Conservation (phyloP, 2,113 vertebrate species). For the Lepisosteus osseus region DNA sequence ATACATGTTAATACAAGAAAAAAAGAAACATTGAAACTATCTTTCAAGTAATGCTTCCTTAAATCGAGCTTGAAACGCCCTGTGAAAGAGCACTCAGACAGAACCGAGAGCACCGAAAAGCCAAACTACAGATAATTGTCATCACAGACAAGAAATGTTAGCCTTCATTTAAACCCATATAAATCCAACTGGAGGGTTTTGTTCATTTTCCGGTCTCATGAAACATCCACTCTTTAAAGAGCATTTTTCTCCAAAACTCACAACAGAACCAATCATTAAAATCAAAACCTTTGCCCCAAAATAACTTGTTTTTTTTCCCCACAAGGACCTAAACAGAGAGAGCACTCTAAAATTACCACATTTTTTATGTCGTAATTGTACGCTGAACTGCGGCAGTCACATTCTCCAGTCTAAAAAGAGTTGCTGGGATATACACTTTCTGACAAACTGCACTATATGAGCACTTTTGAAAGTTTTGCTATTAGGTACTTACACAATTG, state of each 20-base stretch:
- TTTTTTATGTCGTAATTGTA: conserved; percentile 31
- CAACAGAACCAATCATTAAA: neutral
- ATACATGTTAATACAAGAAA: too few relatives aligned
- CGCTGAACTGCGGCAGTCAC: neutral
- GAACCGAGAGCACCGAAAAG: too few relatives aligned
- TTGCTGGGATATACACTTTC: conserved; percentile 40
- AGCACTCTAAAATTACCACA: conserved; percentile 50
- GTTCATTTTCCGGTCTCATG: neutral
- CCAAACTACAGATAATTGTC: too few relatives aligned
- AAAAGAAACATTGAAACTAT: too few relatives aligned
- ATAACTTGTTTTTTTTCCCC: conserved; percentile 32
- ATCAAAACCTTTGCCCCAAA: conserved; percentile 21
- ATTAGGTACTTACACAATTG: too few relatives aligned
- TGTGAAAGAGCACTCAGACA: too few relatives aligned
- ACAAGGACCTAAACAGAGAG: neutral
- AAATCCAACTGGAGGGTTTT: too few relatives aligned
- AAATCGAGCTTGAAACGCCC: too few relatives aligned
- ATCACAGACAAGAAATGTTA: too few relatives aligned
- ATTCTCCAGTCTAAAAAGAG: conserved; percentile 31
- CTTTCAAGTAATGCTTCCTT: too few relatives aligned
- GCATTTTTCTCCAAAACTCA: neutral
- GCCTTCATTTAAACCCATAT: too few relatives aligned
- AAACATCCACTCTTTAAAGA: neutral
- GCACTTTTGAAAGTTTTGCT: too few relatives aligned
- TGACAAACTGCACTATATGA: conserved; percentile 6